phyloP scores from a whole-genome alignment of 2,113 vertebrate species.

The Notarius quadriscutis region DNA sequence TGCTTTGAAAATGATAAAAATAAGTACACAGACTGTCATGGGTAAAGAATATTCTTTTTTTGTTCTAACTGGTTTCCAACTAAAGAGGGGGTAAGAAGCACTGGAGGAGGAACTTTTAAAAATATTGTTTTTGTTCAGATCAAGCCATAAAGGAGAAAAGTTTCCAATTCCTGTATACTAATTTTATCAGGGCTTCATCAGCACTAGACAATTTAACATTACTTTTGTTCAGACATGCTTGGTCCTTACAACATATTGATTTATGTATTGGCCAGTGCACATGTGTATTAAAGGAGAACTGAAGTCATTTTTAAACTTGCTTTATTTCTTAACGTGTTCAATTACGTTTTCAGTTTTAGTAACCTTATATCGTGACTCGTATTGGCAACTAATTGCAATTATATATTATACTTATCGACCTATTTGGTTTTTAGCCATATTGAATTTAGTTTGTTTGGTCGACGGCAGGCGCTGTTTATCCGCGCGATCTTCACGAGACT shows the following conservation, averaged over 20 bases:
- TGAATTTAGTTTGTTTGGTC: too few species aligned
- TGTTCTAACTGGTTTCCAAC: background rate
- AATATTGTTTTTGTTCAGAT: background rate
- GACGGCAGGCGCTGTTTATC: too few species aligned
- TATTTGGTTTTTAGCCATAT: too few species aligned
- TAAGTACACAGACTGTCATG: background rate
- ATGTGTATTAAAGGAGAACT: too few species aligned
- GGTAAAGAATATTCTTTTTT: background rate
- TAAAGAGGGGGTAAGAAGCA: background rate
- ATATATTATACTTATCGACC: too few species aligned
- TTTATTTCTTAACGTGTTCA: too few species aligned
- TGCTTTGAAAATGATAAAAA: background rate
- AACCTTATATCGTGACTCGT: too few species aligned
- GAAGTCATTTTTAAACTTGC: too few species aligned
- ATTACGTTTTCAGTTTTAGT: too few species aligned
- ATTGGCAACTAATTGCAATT: too few species aligned
- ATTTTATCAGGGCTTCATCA: background rate
- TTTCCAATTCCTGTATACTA: background rate
- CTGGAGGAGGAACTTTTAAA: background rate
- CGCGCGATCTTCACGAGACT: too few species aligned
- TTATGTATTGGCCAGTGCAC: background rate
- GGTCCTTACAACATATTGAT: background rate
- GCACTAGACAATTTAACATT: background rate
- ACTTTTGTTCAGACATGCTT: background rate
- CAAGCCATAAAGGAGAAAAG: background rate